Evolutionary conservation across 2,113 vertebrate species (phyloP), one percentile per base, ranked within the genome.

Genomic region (Ploceus nigricollis): DNA sequence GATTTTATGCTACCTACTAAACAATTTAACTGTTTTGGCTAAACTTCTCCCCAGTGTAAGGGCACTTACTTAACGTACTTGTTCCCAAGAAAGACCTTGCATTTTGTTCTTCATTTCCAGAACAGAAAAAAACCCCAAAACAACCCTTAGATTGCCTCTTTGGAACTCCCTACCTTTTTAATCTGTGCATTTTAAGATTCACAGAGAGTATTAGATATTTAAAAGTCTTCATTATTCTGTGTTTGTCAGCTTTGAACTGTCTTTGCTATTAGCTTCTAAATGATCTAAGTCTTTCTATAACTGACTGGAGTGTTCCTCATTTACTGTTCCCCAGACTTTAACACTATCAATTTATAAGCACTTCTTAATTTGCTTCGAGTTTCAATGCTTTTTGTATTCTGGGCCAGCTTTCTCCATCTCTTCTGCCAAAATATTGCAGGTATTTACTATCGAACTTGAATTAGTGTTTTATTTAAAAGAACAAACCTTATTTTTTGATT

Each of bases 241-340:
- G 71, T 87, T 92, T 93, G 57, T 93, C 82, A 89, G 80, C 86
- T 84, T 90, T 94, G 64, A 92, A 84, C 63, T 82, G 56, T 80
- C 81, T 96, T 94, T 93, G 50, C 56, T 45, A 91, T 95, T 95
- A 95, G 77, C 70, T 93, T 92, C 77, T 82, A 86, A 94, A 91
- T 81, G 89, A 95, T 87, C 53, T 80, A 82, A 93, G 72, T 82
- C 91, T 94, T 85, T 84, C 82, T 90, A 9, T 86, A 89, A 77
- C 88, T 53, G 65, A 95, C 76, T 87, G 50, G 61, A 82, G 77
- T 45, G 40, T 87, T 94, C 54, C 44, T 85, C 68, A 28, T 92
- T 95, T 95, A 83, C 72, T 72, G 30, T 77, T 97, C 54, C 64
- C 47, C 16, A 53, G 56, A 78, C 71, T 94, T 91, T 73, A 93